Conservation (phyloP, 1,140 invertebrate genomes). For the Hestina assimilis region DNA sequence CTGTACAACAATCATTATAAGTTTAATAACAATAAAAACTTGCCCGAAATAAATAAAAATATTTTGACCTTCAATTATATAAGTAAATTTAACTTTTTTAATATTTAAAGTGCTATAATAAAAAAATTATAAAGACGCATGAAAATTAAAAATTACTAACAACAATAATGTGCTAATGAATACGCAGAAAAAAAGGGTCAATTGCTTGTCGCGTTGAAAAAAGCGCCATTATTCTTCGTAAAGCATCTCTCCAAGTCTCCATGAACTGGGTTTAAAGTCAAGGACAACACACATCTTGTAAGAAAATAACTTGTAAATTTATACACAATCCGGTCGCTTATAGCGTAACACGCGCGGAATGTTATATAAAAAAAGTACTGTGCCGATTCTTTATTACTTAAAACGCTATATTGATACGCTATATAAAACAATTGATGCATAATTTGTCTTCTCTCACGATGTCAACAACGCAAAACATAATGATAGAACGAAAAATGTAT, state of each 20-base stretch:
- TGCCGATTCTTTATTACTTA: background rate
- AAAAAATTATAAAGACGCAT: too few species aligned
- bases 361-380: background rate
- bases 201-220: slow-evolving; percentile 14
- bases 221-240: slow-evolving; percentile 2
- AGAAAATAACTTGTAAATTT: background rate
- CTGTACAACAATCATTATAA: too few species aligned
- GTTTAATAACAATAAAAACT: too few species aligned
- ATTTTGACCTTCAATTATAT: too few species aligned
- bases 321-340: background rate
- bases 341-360: background rate
- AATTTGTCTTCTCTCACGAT: background rate
- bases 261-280: slow-evolving; percentile 3
- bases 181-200: background rate
- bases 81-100: too few species aligned
- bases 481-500: slow-evolving; percentile 1
- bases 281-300: background rate
- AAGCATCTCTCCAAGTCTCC: background rate
- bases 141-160: background rate
- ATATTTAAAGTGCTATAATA: too few species aligned
- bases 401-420: background rate
- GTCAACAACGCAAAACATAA: background rate
- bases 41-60: too few species aligned
- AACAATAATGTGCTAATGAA: slow-evolving; percentile 1
- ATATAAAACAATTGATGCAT: background rate